These are phyloP conservation scores for Pogonocichla stellata DNA, from an alignment of 2,113 vertebrate species.

Conservation along the genomic window DNA sequence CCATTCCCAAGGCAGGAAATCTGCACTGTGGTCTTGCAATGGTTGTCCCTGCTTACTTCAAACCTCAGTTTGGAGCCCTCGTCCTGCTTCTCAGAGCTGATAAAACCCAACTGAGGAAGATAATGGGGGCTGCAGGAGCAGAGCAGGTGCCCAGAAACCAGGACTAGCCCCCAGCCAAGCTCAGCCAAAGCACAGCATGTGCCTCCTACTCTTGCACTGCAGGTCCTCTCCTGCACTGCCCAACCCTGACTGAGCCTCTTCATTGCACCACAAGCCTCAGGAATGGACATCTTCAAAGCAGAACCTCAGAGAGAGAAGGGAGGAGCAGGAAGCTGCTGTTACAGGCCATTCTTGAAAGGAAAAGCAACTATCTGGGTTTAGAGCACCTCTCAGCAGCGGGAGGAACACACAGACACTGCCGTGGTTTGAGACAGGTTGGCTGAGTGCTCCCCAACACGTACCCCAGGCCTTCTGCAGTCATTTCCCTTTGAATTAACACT, in stretches of 20 bases:
- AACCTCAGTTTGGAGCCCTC: background rate
- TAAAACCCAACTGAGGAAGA: background rate
- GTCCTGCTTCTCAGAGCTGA: background rate
- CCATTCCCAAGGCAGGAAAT: background rate
- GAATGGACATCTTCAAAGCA: background rate
- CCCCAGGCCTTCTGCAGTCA: background rate
- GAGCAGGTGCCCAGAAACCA: background rate
- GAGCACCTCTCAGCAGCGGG: background rate
- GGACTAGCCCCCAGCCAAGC: background rate
- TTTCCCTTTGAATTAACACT: background rate
- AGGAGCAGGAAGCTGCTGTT: background rate
- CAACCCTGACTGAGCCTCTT: background rate
- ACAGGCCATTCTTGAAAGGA: background rate
- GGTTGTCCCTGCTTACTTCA: background rate
- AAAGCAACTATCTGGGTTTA: background rate
- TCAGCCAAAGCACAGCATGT: background rate
- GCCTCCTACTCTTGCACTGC: background rate
- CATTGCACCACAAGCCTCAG: background rate
- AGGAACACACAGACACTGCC: background rate
- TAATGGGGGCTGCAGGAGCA: background rate
- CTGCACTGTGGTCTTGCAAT: background rate
- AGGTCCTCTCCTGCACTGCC: background rate
- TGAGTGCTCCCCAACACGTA: background rate
- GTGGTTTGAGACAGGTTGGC: background rate
- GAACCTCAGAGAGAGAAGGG: background rate